Conservation (phyloP, 2,888 invertebrate genomes). For the Drosophila rellima region DNA sequence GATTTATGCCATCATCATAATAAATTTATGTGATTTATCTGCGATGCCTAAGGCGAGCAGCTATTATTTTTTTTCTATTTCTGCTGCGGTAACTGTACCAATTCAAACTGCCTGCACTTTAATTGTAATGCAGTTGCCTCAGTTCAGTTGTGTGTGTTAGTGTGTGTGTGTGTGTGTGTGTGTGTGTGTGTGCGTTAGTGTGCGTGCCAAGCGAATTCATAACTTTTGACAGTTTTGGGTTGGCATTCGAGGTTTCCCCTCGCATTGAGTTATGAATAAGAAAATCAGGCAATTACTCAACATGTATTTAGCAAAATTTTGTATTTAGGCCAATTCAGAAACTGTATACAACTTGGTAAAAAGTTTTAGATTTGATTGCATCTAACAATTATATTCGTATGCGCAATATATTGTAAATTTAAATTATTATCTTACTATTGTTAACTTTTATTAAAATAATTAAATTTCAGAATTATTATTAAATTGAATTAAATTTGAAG, state of each 20-base stretch:
- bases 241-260: constrained; percentile 39
- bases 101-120: constrained; percentile 44
- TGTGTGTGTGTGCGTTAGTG: constrained; percentile 12
- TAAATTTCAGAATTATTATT: too few species aligned
- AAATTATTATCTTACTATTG: neutral
- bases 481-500: too few species aligned
- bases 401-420: neutral
- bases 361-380: neutral
- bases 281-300: constrained; percentile 3
- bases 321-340: too few species aligned
- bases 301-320: neutral
- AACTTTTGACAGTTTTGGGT: constrained; percentile 78
- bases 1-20: constrained; percentile 85
- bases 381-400: neutral
- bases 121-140: constrained; percentile 51
- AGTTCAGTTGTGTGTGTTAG: constrained; percentile 3
- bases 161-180: constrained; percentile 2
- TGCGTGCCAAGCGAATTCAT: constrained; percentile 62
- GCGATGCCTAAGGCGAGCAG: constrained; percentile 47
- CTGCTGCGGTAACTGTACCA: constrained; percentile 48
- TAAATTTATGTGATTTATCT: constrained; percentile 85
- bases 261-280: constrained; percentile 31
- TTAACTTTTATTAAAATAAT: too few species aligned
- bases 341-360: neutral
- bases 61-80: constrained; percentile 20